Evolutionary conservation across 1,140 invertebrate species (phyloP).

Genomic region (Drosophila kepulauana): DNA sequence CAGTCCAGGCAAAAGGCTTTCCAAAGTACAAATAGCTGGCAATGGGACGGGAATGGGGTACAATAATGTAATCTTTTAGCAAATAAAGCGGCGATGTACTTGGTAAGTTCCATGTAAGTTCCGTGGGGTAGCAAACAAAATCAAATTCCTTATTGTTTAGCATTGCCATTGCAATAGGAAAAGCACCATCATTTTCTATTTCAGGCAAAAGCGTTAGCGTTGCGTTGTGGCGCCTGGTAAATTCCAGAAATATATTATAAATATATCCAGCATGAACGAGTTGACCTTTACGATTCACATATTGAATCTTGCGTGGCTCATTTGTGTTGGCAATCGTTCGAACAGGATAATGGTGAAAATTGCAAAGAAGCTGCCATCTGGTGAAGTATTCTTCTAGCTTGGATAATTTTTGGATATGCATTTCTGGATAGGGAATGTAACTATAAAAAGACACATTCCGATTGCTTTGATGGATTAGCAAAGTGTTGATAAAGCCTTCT

Average conservation of each 20-base stretch:
- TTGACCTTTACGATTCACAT: constrained; percentile 28
- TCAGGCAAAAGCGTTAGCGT: constrained; percentile 8
- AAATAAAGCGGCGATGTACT: constrained; percentile 35
- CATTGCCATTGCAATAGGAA: accelerated
- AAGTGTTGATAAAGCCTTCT: constrained; percentile 54
- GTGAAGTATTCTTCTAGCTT: constrained; percentile 43
- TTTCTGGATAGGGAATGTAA: constrained; percentile 56
- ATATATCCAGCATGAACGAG: constrained; percentile 33
- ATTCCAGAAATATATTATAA: constrained; percentile 24
- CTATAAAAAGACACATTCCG: constrained; percentile 19
- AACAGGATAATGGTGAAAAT: constrained; percentile 27
- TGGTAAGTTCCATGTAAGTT: background rate
- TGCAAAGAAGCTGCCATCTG: background rate
- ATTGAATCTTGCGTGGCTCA: constrained; percentile 41
- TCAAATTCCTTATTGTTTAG: constrained; percentile 20
- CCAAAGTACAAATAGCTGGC: constrained; percentile 56
- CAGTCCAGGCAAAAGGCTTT: constrained; percentile 41
- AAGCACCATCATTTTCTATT: background rate
- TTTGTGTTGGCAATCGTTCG: background rate
- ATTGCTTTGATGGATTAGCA: constrained; percentile 27
- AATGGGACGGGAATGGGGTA: constrained; percentile 51
- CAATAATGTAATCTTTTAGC: constrained; percentile 5
- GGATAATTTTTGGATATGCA: constrained; percentile 10
- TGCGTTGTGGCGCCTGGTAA: constrained; percentile 37
- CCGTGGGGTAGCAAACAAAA: constrained; percentile 32